Evolutionary conservation across 2,797 vertebrate genomes (phyloP), one percentile per base, ranked within the genome.

Genomic region (Champsocephalus esox): DNA sequence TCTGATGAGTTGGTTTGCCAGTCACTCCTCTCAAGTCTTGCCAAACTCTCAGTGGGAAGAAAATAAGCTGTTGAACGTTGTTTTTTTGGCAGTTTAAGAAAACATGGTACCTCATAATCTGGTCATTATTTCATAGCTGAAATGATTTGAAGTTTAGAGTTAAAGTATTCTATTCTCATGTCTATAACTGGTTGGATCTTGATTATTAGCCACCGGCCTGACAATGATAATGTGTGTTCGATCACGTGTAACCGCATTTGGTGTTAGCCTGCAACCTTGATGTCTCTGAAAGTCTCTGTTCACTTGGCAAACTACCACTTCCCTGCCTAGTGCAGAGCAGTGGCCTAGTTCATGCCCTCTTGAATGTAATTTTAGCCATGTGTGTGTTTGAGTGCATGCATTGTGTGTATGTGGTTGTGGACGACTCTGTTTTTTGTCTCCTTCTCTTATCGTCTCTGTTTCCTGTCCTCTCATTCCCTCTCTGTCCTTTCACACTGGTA

Each of bases 331-430:
- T 78, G 74, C 73, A 62, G 65, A 84, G 67, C 70, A 50, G 43
- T 80, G 79, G 86, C 89, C 86, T 86, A 87, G 81, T 91, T 91
- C 86, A 86, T 90, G 79, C 79, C 85, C 86, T 81, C 78, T 77
- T 85, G 49, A 75, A 67, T 88, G 83, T 89, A 87, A 87, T 89
- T 88, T 87, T 86, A 89, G 89, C 83, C 72, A 59, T 71, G 59
- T 71, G 34, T 75, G 48, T 54, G 50, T 70, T 6, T 67, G 44
- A 44, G 63, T 72, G 60, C 17, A 11, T 51, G 70, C 54, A 43
- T 70, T 68, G 61, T 58, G 54, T 68, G 38, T 56, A n/a, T 79
- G 65, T 52, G 63, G 62, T 28, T 13, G n/a, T 70, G 43, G 41
- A 67, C 5, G 10, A n/a, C 57, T 72, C 59, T 56, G 13, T 79